Evolutionary conservation across 2,113 vertebrate species (phyloP), one percentile per base, ranked within the genome.

Genomic region (Neopipo cinnamomea): DNA sequence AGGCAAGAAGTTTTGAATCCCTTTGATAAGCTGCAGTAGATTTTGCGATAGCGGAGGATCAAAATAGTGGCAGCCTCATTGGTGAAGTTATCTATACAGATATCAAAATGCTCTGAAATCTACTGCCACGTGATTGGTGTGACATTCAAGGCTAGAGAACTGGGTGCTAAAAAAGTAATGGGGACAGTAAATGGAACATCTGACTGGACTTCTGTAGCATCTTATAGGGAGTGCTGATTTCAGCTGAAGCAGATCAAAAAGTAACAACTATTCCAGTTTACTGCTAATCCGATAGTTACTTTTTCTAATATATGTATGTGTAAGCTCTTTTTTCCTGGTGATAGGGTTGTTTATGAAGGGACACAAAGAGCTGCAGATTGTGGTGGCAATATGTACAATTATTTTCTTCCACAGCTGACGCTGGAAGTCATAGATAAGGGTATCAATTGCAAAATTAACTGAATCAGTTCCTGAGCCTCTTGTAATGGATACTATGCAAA

Each of bases 1-100:
- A 7, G 24, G 47, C 24, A n/a, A 50, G 27, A 44, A 33, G 50
- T 10, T 82, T 22, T 18, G 22, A 8, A 50, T 61, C 47, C 52
- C 74, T 56, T 10, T 4, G 6, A 15, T 39, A 44, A 37, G 27
- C 24, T 55, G 25, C 66, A 9, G 30, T 14, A 33, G 46, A 4
- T 72, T 65, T 61, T 35, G 42, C 2, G n/a, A 1, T 31, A 65
- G 73, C 2, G 1, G 23, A 2, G 0, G n/a, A 46, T 73, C 53
- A 62, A 66, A 94, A 84, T 4, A 46, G 23, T 1, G 2, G 27
- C 72, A 52, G 47, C 41, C 35, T n/a, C 27, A 4, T 4, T 5
- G 24, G 12, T 12, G 81, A 17, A 39, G 63, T 52, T 73, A 9
- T 68, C 70, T 61, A 1, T 12, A 1, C 4, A 16, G 63, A 5